Evolutionary conservation across 2,797 vertebrate species (phyloP).

Genomic region (Acanthurus lineatus): DNA sequence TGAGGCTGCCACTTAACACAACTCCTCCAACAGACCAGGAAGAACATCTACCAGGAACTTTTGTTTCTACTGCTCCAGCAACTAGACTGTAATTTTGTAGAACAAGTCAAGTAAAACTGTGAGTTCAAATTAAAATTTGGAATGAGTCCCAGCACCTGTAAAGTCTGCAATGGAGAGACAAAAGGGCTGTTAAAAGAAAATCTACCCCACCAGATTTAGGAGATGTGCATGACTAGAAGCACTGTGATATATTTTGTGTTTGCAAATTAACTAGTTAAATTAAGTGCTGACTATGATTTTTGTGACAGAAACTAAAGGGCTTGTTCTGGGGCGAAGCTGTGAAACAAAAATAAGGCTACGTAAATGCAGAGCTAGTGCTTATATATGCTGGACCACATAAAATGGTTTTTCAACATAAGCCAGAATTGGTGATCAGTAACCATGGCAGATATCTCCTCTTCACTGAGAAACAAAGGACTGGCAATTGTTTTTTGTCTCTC

Average conservation of each 20-base stretch:
- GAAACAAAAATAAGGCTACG: not conserved
- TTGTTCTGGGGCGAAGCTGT: not conserved
- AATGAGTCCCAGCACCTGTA: not conserved
- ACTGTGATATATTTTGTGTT: not conserved
- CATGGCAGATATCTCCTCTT: not conserved
- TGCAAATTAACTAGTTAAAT: not conserved
- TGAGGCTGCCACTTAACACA: not conserved
- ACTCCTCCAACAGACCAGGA: not conserved
- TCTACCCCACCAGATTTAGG: not conserved
- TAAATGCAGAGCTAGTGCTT: not conserved
- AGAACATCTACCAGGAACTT: not conserved
- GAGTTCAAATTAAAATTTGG: too few species aligned
- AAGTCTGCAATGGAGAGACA: not conserved
- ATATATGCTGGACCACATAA: not conserved
- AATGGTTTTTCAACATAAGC: not conserved
- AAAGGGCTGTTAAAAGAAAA: not conserved
- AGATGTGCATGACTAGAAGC: not conserved
- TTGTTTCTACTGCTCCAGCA: not conserved
- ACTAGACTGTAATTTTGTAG: not conserved
- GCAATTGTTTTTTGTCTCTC: not conserved
- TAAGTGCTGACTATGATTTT: not conserved
- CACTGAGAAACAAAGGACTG: not conserved
- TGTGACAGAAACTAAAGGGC: not conserved
- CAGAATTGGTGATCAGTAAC: not conserved
- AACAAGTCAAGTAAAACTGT: not conserved